Evolutionary conservation across 1,140 invertebrate genomes (phyloP).

Genomic region (Sipha flava): DNA sequence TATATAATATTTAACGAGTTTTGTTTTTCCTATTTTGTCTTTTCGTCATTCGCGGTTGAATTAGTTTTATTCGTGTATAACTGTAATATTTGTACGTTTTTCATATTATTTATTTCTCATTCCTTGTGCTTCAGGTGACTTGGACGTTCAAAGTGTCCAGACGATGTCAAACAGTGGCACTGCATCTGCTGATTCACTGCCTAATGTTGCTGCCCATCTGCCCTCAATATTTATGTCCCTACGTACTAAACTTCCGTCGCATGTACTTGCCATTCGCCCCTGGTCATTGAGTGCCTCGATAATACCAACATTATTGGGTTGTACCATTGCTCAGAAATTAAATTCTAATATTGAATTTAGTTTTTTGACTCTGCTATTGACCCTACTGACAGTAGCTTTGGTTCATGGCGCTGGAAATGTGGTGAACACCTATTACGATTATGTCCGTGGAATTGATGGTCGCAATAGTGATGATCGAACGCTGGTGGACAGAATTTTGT

Average conservation of each 20-base stretch:
- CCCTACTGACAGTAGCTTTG: slow-evolving; percentile 73
- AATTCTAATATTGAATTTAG: slow-evolving; percentile 61
- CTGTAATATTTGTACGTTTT: neutral
- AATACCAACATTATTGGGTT: slow-evolving; percentile 79
- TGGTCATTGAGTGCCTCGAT: slow-evolving; percentile 89
- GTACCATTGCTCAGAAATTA: slow-evolving; percentile 74
- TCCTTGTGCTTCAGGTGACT: neutral
- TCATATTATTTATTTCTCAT: neutral
- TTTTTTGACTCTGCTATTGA: slow-evolving; percentile 66
- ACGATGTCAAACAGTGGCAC: slow-evolving; percentile 15
- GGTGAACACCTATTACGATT: slow-evolving; percentile 95
- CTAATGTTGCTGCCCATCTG: slow-evolving; percentile 27
- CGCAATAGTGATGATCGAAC: slow-evolving; percentile 86
- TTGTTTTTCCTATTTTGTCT: too few relatives aligned
- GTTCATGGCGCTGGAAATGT: slow-evolving; percentile 93
- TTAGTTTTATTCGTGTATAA: too few relatives aligned
- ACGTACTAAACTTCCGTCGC: slow-evolving; percentile 56
- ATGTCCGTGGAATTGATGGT: slow-evolving; percentile 84
- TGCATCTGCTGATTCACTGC: slow-evolving; percentile 2
- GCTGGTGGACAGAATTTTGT: slow-evolving; percentile 80
- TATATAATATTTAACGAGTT: too few relatives aligned
- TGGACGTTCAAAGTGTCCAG: neutral
- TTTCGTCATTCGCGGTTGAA: too few relatives aligned
- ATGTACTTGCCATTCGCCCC: slow-evolving; percentile 75
- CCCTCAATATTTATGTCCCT: slow-evolving; percentile 25